phyloP scores from a whole-genome alignment of 1,140 invertebrate species.

The Nasonia giraulti region DNA sequence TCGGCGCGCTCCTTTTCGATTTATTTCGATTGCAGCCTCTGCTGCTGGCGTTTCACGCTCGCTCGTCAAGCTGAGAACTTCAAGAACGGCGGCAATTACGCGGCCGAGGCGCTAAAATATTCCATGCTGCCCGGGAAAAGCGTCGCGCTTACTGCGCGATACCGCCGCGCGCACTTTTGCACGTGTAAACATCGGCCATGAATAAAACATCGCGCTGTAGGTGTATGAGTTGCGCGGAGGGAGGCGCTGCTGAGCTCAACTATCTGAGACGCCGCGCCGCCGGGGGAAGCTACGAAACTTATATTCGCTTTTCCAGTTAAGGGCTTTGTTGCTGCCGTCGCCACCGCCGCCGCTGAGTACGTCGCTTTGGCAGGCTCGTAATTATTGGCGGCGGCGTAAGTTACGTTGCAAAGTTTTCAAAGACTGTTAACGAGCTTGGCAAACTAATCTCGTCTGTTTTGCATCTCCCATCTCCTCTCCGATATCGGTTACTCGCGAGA shows the following conservation, averaged over 20 bases:
- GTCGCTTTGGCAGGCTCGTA: background rate
- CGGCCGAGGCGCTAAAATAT: conserved; percentile 67
- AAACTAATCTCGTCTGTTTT: no score
- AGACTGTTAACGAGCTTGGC: no score
- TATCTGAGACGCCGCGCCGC: background rate
- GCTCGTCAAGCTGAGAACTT: conserved; percentile 53
- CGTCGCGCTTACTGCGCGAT: conserved; percentile 57
- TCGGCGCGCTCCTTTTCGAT: conserved; percentile 21
- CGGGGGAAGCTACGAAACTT: background rate
- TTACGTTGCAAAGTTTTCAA: no score
- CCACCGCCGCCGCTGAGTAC: background rate
- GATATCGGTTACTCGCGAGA: no score
- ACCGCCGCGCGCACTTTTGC: conserved; percentile 56
- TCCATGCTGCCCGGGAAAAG: conserved; percentile 65
- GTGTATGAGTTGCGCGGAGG: no score
- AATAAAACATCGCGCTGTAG: conserved; percentile 66
- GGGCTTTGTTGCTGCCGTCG: background rate
- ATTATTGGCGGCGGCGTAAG: background rate
- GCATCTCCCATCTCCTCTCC: no score
- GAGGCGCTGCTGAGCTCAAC: background rate
- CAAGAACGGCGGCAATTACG: conserved; percentile 59
- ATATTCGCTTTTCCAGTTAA: conserved; percentile 4
- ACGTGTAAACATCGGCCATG: conserved; percentile 58
- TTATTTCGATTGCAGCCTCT: conserved; percentile 31
- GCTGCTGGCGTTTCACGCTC: conserved; percentile 51